Evolutionary conservation across 2,113 vertebrate species (phyloP).

Genomic region (Erythrolamprus reginae): DNA sequence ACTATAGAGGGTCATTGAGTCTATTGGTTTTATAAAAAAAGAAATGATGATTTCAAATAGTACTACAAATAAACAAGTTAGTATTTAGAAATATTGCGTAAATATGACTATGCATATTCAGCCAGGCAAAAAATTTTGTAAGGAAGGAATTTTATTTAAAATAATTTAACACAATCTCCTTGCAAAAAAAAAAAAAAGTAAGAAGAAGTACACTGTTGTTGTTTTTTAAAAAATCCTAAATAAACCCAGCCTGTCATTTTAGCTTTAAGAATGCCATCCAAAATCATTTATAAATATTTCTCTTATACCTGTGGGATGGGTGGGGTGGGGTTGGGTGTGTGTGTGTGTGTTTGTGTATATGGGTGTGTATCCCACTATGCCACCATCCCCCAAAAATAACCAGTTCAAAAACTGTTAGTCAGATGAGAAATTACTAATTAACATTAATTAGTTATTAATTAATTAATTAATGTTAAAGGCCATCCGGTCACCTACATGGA

Average conservation of each 20-base stretch:
- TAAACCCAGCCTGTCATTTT: neutral
- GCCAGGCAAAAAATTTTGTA: neutral
- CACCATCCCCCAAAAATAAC: neutral
- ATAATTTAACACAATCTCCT: neutral
- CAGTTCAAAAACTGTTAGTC: neutral
- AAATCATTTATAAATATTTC: neutral
- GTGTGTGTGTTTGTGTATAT: too few relatives aligned
- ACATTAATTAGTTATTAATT: too few relatives aligned
- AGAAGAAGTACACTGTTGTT: neutral
- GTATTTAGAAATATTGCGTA: neutral
- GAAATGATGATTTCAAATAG: neutral
- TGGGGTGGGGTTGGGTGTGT: too few relatives aligned
- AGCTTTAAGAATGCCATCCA: neutral
- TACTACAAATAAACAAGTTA: neutral
- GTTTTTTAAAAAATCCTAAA: neutral
- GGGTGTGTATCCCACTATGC: neutral
- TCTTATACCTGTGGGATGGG: too few relatives aligned
- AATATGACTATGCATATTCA: neutral
- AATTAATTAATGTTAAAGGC: too few relatives aligned
- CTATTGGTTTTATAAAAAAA: neutral
- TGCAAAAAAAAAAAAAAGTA: neutral
- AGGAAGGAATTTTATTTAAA: neutral
- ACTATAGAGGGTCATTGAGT: conserved; percentile 23
- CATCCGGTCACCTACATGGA: too few relatives aligned
- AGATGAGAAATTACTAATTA: neutral